These are phyloP conservation scores for Odontophorus gujanensis DNA, from an alignment of 2,113 vertebrate genomes.

Conservation along the genomic window DNA sequence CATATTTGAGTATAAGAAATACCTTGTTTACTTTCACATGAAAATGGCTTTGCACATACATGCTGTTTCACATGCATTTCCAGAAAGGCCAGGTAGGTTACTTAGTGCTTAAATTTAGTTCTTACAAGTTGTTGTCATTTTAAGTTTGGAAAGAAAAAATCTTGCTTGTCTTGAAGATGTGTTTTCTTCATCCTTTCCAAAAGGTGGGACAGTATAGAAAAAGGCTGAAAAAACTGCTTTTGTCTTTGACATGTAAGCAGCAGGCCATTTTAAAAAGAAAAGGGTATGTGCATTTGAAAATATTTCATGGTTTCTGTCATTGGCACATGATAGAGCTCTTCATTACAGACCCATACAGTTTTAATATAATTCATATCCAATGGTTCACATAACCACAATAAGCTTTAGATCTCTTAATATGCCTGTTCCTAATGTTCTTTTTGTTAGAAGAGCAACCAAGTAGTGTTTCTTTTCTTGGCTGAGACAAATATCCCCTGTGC, in stretches of 20 bases:
- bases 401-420: conserved; percentile 72
- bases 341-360: conserved; percentile 56
- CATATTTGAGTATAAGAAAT: conserved; percentile 23
- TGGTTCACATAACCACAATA: conserved; percentile 62
- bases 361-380: conserved; percentile 70
- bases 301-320: conserved; percentile 57
- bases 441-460: conserved; percentile 63
- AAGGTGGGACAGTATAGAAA: conserved; percentile 42
- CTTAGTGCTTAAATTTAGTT: conserved; percentile 20
- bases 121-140: not conserved
- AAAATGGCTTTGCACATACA: conserved; percentile 37
- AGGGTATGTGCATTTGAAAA: conserved; percentile 34
- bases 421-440: conserved; percentile 70
- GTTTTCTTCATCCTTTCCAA: conserved; percentile 31
- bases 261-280: conserved; percentile 24
- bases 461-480: conserved; percentile 71
- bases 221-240: not conserved
- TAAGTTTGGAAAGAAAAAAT: not conserved
- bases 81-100: conserved; percentile 44
- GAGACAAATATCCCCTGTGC: conserved; percentile 53
- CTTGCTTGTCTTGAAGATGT: conserved; percentile 40
- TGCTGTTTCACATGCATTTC: conserved; percentile 38
- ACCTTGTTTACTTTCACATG: conserved; percentile 20
- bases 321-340: conserved; percentile 56
- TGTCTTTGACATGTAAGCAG: conserved; percentile 19